These are phyloP conservation scores for Tenthredo distinguenda DNA, from an alignment of 2,888 invertebrate species.

Conservation along the genomic window DNA sequence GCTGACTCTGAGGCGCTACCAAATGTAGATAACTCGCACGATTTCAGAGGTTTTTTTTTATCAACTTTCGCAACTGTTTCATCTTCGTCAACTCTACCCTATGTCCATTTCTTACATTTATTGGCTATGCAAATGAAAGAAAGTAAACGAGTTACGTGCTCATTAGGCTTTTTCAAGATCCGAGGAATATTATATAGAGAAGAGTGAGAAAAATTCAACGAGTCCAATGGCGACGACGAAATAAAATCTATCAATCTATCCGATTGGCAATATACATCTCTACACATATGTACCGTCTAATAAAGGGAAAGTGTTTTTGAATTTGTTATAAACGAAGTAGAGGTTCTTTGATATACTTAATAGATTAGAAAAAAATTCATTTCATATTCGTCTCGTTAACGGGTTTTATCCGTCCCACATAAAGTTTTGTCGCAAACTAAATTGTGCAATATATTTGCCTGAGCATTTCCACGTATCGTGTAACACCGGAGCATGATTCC, in stretches of 20 bases:
- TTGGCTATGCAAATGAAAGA: conserved; percentile 1
- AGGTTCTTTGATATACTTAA: not conserved
- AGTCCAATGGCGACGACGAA: not conserved
- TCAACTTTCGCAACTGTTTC: not conserved
- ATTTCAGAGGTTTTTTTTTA: not conserved
- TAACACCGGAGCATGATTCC: not conserved
- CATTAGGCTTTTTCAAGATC: not conserved
- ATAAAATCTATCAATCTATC: not conserved
- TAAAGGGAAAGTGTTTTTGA: conserved; percentile 18
- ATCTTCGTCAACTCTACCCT: not conserved
- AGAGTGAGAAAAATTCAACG: not conserved
- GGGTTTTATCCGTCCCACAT: conserved; percentile 14
- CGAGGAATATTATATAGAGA: not conserved
- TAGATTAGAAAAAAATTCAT: not conserved
- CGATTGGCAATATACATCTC: not conserved
- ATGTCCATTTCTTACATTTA: not conserved
- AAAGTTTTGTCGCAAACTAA: conserved; percentile 14
- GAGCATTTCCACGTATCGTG: conserved; percentile 10
- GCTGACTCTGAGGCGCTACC: not conserved
- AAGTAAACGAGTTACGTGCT: not conserved
- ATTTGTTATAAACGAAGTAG: not conserved
- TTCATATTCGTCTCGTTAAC: not conserved
- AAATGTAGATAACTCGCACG: not conserved
- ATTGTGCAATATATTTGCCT: conserved; percentile 24
- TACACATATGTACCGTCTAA: not conserved